Evolutionary conservation across 2,797 vertebrate species (phyloP).

Genomic region (Muscicapa comitata): DNA sequence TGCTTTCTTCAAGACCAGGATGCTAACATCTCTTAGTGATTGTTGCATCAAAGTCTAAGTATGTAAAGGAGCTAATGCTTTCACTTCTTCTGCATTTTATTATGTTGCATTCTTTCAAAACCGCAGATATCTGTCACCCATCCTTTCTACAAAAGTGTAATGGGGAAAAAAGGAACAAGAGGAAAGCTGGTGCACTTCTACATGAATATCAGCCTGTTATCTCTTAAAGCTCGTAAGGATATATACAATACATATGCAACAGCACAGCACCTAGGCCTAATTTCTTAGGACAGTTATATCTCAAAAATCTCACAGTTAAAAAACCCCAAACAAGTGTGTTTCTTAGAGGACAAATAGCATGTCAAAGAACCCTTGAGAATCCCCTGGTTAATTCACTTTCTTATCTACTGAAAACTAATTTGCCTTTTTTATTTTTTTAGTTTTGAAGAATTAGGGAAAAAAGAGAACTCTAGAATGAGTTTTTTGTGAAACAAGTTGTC

Average conservation of each 20-base stretch:
- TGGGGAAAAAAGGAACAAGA: not conserved
- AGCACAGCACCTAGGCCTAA: not conserved
- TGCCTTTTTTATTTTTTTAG: accelerated
- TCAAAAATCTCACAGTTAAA: not conserved
- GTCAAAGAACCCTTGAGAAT: not conserved
- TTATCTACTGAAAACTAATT: not conserved
- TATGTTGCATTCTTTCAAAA: not conserved
- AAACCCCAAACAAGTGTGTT: not conserved
- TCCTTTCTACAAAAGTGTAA: not conserved
- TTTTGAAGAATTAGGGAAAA: not conserved
- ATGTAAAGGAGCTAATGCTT: not conserved
- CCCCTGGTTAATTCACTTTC: not conserved
- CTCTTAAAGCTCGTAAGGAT: not conserved
- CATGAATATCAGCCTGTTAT: not conserved
- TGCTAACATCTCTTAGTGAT: not conserved
- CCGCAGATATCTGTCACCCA: not conserved
- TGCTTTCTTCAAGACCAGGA: not conserved
- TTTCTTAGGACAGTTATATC: not conserved
- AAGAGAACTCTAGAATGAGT: not conserved
- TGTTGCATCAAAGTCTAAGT: not conserved
- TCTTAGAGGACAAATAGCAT: not conserved
- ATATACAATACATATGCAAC: not conserved
- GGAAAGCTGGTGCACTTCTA: not conserved
- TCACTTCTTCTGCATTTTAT: not conserved
- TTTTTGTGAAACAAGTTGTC: not conserved